phyloP scores from a whole-genome alignment of 2,797 vertebrate species.

The Chiloscyllium punctatum region DNA sequence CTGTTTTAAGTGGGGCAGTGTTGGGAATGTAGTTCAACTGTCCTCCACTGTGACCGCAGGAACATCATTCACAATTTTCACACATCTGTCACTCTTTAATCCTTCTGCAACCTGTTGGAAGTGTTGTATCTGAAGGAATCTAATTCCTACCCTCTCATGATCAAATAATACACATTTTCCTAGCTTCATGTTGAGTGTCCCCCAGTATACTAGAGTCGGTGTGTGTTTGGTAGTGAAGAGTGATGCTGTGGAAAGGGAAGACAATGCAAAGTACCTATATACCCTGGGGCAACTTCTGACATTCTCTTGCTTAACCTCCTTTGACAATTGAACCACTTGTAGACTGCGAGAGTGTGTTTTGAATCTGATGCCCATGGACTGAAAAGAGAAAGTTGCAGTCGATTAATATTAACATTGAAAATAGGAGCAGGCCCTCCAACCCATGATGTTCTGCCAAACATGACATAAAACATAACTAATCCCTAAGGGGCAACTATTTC shows the following conservation, averaged over 20 bases:
- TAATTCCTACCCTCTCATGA: not conserved
- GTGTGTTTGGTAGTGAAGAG: not conserved
- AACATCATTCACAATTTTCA: not conserved
- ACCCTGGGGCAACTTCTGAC: too few species aligned
- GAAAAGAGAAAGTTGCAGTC: not conserved
- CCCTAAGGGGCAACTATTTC: too few species aligned
- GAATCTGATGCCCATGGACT: not conserved
- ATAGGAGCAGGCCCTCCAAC: too few species aligned
- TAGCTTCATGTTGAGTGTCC: not conserved
- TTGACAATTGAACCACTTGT: not conserved
- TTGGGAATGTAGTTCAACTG: not conserved
- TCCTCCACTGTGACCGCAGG: not conserved
- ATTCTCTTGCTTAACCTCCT: not conserved
- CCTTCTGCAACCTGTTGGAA: not conserved
- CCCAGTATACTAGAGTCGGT: not conserved
- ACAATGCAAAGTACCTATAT: not conserved
- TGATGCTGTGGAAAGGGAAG: not conserved
- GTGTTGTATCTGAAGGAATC: not conserved
- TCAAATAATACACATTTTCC: not conserved
- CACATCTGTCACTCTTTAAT: not conserved
- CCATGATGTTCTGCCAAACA: too few species aligned
- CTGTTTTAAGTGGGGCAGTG: not conserved
- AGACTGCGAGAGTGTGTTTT: not conserved
- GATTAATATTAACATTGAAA: too few species aligned
- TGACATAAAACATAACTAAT: too few species aligned